Percentiles rank a stretch among this genome's conserved stretches.
These are phyloP conservation scores for Ypsolopha sequella DNA, from an alignment of 2,888 invertebrate genomes.

Conservation along the genomic window DNA sequence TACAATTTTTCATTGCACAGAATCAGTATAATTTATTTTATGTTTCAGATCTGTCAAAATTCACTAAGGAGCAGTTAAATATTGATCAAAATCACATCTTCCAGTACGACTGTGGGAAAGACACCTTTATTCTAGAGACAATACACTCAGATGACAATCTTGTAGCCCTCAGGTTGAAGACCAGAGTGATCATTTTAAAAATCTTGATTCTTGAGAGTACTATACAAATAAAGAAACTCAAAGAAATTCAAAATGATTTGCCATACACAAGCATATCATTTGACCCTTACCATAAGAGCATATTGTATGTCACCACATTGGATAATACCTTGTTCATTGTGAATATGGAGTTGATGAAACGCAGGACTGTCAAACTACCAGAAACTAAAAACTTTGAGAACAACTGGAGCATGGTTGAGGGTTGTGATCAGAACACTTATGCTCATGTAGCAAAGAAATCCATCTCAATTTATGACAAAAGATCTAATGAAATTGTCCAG, in stretches of 20 bases:
- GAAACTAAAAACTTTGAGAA: constrained; percentile 26
- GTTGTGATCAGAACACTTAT: constrained; percentile 36
- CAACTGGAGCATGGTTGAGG: constrained; percentile 53
- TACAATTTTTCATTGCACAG: not conserved
- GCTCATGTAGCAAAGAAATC: constrained; percentile 33
- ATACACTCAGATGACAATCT: constrained; percentile 27
- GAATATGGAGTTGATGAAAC: constrained; percentile 45
- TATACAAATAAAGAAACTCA: constrained; percentile 31
- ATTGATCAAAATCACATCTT: constrained; percentile 22
- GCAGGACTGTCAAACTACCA: constrained; percentile 32
- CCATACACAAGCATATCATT: constrained; percentile 51
- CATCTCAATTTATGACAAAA: constrained; percentile 51
- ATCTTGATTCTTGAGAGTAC: constrained; percentile 19
- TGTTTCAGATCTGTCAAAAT: constrained; percentile 42
- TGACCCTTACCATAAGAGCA: constrained; percentile 46
- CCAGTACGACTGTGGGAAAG: constrained; percentile 33
- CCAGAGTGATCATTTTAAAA: constrained; percentile 43
- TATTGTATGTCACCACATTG: constrained; percentile 42
- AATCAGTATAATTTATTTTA: not conserved
- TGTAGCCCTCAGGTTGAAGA: constrained; percentile 42
- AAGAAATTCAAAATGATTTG: constrained; percentile 35
- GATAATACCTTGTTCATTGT: constrained; percentile 42
- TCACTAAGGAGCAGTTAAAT: constrained; percentile 24
- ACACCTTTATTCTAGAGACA: constrained; percentile 46
- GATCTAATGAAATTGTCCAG: constrained; percentile 30